Evolutionary conservation across 2,797 vertebrate genomes (phyloP), one percentile per base, ranked within the genome.

Genomic region (Fistularia commersonii): DNA sequence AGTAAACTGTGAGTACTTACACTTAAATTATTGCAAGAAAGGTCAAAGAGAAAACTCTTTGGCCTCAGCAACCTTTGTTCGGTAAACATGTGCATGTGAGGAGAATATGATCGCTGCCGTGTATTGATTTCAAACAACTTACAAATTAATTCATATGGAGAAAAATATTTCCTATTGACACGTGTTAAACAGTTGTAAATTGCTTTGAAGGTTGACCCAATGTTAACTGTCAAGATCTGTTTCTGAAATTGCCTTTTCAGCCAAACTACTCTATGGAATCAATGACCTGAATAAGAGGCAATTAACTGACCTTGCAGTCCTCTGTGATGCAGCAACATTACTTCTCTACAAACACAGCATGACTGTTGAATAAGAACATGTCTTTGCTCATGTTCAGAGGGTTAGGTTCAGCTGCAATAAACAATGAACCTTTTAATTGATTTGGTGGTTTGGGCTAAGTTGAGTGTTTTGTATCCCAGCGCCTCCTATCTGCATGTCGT

Each of bases 181-280:
- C 60, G 74, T 68, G 56, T 72, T 82, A 75, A 83, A 76, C 49
- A 68, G 76, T 36, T 58, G 67, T 77, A 81, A 81, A 83, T 79
- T 77, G 72, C 62, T 66, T 67, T 8, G 68, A 84, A 83, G 72
- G 74, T 81, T 85, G 77, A 80, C 72, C 66, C 78, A 87, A 88
- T 83, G 77, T 85, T 83, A 84, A 77, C 77, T 81, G 80, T 84
- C 82, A 77, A 66, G 51, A 79, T 84, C 57, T 10, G 59, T 86
- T 87, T 80, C 59, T 79, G 43, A 86, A 83, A 86, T 82, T 65
- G 83, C 76, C 56, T 82, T 75, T 85, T 83, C 72, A 72, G 79
- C 73, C 67, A 67, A 80, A 72, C 71, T 70, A 81, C 80, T 83
- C 86, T 74, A 82, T 81, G 62, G 48, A 84, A 83, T 86, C 76